phyloP scores from a whole-genome alignment of 2,888 invertebrate species.

The Drosophila sordidula region DNA sequence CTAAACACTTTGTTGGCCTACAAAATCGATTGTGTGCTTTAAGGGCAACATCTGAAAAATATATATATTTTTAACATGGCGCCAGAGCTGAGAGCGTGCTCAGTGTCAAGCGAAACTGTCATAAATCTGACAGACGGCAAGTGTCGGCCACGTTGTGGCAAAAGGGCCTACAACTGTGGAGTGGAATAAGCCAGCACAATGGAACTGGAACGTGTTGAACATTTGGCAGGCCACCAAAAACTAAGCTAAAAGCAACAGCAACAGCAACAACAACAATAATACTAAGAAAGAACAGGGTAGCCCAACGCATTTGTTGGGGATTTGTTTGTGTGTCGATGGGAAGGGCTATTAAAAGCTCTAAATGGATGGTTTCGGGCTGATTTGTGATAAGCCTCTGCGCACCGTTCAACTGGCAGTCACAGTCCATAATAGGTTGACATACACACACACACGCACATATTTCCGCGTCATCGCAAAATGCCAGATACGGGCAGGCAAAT shows the following conservation, averaged over 20 bases:
- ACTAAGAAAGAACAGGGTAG: background rate
- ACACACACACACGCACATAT: background rate
- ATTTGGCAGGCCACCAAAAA: constrained; percentile 65
- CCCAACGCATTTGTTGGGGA: constrained; percentile 40
- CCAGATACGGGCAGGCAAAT: constrained; percentile 30
- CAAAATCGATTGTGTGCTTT: constrained; percentile 39
- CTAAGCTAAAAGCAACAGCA: constrained; percentile 10
- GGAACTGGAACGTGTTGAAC: constrained; percentile 69
- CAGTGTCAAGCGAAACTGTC: constrained; percentile 65
- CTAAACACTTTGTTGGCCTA: background rate
- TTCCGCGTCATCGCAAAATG: constrained; percentile 19
- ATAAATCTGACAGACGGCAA: constrained; percentile 66
- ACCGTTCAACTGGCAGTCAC: constrained; percentile 9
- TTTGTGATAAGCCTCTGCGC: constrained; percentile 29
- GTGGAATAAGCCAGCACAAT: constrained; percentile 28
- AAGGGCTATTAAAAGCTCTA: constrained; percentile 35
- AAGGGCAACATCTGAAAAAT: constrained; percentile 5
- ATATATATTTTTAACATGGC: constrained; percentile 12
- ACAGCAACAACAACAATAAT: background rate
- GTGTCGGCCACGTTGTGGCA: constrained; percentile 29
- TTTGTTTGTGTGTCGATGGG: constrained; percentile 38
- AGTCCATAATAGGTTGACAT: constrained; percentile 2
- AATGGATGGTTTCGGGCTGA: constrained; percentile 17
- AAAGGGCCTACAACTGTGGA: constrained; percentile 22
- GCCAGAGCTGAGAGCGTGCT: constrained; percentile 3